A percentile compares a stretch with the other conserved stretches of the same genome.
These are phyloP conservation scores for Dermatemys mawii DNA, from an alignment of 2,113 vertebrate genomes.

Conservation along the genomic window DNA sequence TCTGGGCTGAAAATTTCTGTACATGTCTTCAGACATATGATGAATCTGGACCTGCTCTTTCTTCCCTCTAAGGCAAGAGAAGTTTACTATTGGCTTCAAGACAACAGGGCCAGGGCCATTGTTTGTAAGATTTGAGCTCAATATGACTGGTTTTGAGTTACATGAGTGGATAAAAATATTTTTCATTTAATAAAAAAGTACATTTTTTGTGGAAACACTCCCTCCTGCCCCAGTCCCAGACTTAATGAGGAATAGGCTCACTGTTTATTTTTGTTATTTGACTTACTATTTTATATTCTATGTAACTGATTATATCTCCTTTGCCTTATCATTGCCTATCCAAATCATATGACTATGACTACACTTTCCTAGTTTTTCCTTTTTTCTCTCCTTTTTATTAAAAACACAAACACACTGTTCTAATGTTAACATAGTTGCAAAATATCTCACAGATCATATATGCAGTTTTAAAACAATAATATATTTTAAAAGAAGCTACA, in stretches of 20 bases:
- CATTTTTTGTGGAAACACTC: background rate
- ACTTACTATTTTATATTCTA: background rate
- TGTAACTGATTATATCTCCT: background rate
- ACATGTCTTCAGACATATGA: background rate
- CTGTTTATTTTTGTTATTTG: background rate
- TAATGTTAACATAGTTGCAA: background rate
- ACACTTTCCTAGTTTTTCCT: background rate
- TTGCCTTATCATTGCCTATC: background rate
- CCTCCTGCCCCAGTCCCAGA: too few species aligned
- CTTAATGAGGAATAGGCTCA: background rate
- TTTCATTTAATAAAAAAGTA: background rate
- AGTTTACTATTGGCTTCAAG: background rate
- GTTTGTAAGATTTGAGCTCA: background rate
- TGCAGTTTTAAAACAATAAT: background rate
- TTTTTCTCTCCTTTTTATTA: background rate
- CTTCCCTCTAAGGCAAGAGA: background rate
- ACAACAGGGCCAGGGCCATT: background rate
- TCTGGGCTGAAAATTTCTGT: background rate
- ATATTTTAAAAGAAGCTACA: background rate
- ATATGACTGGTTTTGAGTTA: background rate
- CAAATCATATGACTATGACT: background rate
- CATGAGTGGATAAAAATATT: background rate
- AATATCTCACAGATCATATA: background rate
- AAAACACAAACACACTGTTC: background rate
- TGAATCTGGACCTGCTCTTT: background rate